Percentiles rank a stretch among this genome's conserved stretches.
Evolutionary conservation across 2,797 vertebrate species (phyloP).

Genomic region (Pempheris klunzingeri): DNA sequence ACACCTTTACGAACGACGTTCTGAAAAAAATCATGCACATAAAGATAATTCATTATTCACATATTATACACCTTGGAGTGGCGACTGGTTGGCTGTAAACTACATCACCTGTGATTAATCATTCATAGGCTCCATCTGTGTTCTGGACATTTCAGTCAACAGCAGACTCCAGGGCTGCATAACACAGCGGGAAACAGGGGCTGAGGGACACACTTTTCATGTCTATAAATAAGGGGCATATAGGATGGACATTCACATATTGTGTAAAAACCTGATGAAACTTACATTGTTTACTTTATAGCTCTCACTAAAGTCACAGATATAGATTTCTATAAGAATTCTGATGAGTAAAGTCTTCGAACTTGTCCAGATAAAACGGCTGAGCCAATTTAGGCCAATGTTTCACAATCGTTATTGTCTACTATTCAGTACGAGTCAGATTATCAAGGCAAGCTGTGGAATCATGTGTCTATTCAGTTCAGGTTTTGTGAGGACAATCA

Average conservation of each 20-base stretch:
- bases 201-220: slow-evolving; percentile 29
- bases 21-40: slow-evolving; percentile 4
- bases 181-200: slow-evolving; percentile 27
- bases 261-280: slow-evolving; percentile 12
- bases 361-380: slow-evolving; percentile 2
- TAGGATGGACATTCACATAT: slow-evolving; percentile 16
- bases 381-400: slow-evolving; percentile 12
- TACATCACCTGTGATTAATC: slow-evolving; percentile 78
- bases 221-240: slow-evolving; percentile 36
- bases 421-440: neutral
- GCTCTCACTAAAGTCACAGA: slow-evolving; percentile 5
- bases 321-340: neutral
- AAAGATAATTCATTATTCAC: slow-evolving; percentile 64
- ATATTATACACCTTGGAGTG: slow-evolving; percentile 60
- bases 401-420: slow-evolving; percentile 19
- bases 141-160: slow-evolving; percentile 57
- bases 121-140: slow-evolving; percentile 79
- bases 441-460: slow-evolving; percentile 26
- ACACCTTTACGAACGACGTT: neutral
- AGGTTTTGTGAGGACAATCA: slow-evolving; percentile 39
- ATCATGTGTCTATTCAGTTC: slow-evolving; percentile 12
- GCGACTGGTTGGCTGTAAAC: slow-evolving; percentile 61
- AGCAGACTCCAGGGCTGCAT: slow-evolving; percentile 50
- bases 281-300: neutral
- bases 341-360: slow-evolving; percentile 5